These are phyloP conservation scores for Dipodomys spectabilis DNA, from an alignment of 2,113 vertebrate genomes.

Conservation along the genomic window DNA sequence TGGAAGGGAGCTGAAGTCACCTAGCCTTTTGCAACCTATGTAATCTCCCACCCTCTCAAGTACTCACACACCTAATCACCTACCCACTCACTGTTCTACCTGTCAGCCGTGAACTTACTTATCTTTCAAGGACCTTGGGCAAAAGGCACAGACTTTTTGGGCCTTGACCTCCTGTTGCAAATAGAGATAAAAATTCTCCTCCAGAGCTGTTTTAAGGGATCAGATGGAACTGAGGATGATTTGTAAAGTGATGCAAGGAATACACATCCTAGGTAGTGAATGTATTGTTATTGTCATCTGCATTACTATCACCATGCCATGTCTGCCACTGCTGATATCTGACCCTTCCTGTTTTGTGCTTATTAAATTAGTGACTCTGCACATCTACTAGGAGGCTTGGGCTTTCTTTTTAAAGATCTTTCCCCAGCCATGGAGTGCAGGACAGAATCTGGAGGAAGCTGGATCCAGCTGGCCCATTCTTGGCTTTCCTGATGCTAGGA, in stretches of 20 bases:
- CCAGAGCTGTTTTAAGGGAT: neutral
- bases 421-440: neutral
- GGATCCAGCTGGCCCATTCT: neutral
- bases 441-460: neutral
- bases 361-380: neutral
- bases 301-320: neutral
- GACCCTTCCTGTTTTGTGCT: neutral
- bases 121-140: neutral
- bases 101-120: neutral
- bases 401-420: constrained; percentile 12
- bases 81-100: neutral
- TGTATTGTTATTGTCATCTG: neutral
- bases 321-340: neutral
- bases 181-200: neutral
- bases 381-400: neutral
- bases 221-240: neutral
- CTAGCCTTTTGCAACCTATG: neutral
- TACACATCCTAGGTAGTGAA: neutral
- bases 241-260: neutral
- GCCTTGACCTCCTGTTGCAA: neutral
- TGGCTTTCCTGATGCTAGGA: neutral
- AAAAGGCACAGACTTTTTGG: neutral
- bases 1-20: constrained; percentile 10
- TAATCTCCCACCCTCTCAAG: neutral
- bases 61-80: neutral